Percentiles rank a stretch among this genome's conserved stretches.
Conservation (phyloP, 2,113 vertebrate genomes). For the Accipiter cooperii region DNA sequence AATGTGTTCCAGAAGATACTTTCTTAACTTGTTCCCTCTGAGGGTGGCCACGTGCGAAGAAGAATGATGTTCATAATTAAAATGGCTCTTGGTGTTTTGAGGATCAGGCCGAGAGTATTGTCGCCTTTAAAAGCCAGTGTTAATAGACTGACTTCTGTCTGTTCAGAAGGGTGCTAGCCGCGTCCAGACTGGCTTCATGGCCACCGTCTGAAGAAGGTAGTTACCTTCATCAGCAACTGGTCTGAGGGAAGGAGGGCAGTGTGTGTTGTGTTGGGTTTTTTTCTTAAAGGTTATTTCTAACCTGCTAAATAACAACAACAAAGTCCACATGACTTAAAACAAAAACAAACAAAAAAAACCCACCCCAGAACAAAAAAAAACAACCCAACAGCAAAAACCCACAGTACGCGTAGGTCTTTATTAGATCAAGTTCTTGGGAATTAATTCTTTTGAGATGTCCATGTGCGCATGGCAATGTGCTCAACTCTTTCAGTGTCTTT, state of each 20-base stretch:
- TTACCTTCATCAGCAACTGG: too few relatives aligned
- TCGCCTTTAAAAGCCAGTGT: neutral
- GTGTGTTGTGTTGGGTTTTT: fast-evolving
- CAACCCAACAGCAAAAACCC: too few relatives aligned
- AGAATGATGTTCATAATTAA: neutral
- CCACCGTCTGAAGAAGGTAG: too few relatives aligned
- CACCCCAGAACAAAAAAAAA: too few relatives aligned
- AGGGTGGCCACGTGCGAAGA: fast-evolving
- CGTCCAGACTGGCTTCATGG: fast-evolving
- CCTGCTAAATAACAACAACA: neutral
- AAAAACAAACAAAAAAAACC: neutral
- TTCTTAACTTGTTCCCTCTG: fast-evolving
- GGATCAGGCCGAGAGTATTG: neutral
- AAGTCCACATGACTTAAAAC: neutral
- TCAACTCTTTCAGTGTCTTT: neutral
- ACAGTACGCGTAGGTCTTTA: neutral
- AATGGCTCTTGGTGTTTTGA: neutral
- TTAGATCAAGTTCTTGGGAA: too few relatives aligned
- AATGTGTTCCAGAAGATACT: fast-evolving
- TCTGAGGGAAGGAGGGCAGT: fast-evolving
- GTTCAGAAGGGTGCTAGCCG: fast-evolving
- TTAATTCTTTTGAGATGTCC: fast-evolving
- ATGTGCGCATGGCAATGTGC: fast-evolving
- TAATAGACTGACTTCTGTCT: fast-evolving
- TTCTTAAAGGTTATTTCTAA: neutral